Evolutionary conservation across 2,113 vertebrate species (phyloP).

Genomic region (Hipposideros armiger): DNA sequence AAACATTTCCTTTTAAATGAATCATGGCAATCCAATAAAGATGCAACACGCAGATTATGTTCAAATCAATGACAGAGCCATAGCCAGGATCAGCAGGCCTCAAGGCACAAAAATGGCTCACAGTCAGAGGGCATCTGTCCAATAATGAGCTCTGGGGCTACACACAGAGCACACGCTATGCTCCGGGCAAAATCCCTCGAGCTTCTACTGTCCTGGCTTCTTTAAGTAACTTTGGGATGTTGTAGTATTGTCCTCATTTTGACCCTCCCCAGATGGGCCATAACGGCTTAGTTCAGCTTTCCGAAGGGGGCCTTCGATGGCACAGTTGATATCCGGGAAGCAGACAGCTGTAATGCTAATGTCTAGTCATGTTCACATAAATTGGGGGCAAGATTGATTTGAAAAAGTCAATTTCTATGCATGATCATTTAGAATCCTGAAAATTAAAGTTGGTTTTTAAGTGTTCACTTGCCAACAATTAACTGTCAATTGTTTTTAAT

Average conservation of each 20-base stretch:
- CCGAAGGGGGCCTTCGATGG: background rate
- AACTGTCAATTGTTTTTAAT: background rate
- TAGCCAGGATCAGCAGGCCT: conserved; percentile 88
- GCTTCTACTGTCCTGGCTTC: conserved; percentile 75
- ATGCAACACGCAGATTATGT: conserved; percentile 88
- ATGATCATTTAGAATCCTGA: background rate
- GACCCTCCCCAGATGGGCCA: conserved; percentile 44
- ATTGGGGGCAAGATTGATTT: background rate
- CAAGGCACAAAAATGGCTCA: conserved; percentile 89
- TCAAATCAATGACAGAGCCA: conserved; percentile 89
- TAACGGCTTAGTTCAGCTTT: background rate
- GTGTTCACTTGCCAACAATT: background rate
- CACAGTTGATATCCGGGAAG: background rate
- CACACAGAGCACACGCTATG: conserved; percentile 57
- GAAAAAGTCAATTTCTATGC: background rate
- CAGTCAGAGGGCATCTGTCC: conserved; percentile 86
- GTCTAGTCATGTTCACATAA: background rate
- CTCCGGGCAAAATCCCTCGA: conserved; percentile 36
- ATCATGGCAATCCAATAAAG: conserved; percentile 90
- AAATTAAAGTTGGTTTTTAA: background rate
- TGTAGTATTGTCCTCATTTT: conserved; percentile 16
- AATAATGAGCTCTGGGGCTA: conserved; percentile 78
- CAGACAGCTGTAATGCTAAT: background rate
- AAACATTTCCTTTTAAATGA: conserved; percentile 95
- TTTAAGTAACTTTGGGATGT: conserved; percentile 56